Conservation (phyloP, 2,113 vertebrate genomes). For the Pelobates fuscus region DNA sequence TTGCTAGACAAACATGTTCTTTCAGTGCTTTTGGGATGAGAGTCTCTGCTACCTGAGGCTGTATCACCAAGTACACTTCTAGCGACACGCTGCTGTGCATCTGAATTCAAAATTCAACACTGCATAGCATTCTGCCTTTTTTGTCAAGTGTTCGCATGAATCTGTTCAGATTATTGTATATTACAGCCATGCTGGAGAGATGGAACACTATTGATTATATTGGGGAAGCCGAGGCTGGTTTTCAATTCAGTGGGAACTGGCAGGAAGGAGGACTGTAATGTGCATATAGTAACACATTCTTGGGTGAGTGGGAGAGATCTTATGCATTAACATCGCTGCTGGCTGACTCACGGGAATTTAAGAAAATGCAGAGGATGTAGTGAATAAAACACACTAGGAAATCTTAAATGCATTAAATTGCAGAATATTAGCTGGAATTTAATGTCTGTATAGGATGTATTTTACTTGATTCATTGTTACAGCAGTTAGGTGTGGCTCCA, state of each 20-base stretch:
- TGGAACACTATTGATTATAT: constrained; percentile 3
- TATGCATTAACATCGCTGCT: constrained; percentile 17
- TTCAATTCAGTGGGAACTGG: neutral
- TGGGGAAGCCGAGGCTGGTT: neutral
- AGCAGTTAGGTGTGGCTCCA: neutral
- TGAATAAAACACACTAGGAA: constrained; percentile 10
- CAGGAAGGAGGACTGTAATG: neutral
- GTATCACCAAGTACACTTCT: neutral
- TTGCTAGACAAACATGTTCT: constrained; percentile 14
- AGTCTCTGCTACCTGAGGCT: constrained; percentile 2
- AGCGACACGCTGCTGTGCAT: neutral
- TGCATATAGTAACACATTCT: constrained; percentile 14
- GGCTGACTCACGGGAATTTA: constrained; percentile 9
- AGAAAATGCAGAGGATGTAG: constrained; percentile 13
- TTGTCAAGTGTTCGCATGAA: neutral
- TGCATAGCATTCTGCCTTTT: neutral
- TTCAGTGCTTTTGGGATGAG: constrained; percentile 2
- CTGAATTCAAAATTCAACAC: neutral
- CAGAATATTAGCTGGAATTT: neutral
- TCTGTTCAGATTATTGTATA: neutral
- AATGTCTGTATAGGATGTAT: neutral
- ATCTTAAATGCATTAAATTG: constrained; percentile 14
- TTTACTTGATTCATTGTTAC: neutral
- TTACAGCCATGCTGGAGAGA: neutral
- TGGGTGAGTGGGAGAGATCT: constrained; percentile 6